Evolutionary conservation across 2,888 invertebrate genomes (phyloP).

Genomic region (Brachylomia viminalis): DNA sequence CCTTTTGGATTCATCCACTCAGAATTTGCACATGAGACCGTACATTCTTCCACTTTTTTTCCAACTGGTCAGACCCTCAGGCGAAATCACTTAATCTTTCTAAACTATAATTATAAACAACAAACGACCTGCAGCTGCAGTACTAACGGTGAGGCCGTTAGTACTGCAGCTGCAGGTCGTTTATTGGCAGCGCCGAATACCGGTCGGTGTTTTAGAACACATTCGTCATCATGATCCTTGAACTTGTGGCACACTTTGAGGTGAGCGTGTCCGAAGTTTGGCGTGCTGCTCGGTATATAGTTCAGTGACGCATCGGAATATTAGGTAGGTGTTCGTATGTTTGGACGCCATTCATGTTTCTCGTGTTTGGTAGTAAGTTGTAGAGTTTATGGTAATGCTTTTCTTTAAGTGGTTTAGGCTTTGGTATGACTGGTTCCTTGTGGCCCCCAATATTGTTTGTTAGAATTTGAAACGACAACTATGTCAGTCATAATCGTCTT

Average conservation of each 20-base stretch:
- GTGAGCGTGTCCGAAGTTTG: conserved; percentile 60
- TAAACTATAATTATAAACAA: conserved; percentile 33
- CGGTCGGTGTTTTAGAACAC: conserved; percentile 68
- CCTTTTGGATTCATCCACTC: neutral
- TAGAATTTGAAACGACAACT: neutral
- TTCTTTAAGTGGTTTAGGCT: neutral
- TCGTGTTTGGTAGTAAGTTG: conserved; percentile 3
- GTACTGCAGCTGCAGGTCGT: conserved; percentile 54
- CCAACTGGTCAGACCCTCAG: neutral
- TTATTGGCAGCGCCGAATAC: conserved; percentile 63
- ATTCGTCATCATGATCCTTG: conserved; percentile 74
- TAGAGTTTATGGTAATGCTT: neutral
- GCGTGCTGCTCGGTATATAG: conserved; percentile 36
- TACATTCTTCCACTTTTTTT: neutral
- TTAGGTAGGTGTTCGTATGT: conserved; percentile 25
- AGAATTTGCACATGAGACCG: neutral
- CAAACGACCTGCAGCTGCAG: too few species aligned
- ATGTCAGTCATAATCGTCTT: neutral
- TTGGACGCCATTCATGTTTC: conserved; percentile 44
- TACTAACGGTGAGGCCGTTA: too few species aligned
- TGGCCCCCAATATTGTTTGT: neutral
- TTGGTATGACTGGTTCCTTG: neutral
- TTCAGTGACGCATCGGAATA: conserved; percentile 42
- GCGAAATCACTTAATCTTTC: conserved; percentile 4
- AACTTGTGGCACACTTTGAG: conserved; percentile 75